Conservation (phyloP, 2,888 invertebrate genomes). For the Andrena marginata region DNA sequence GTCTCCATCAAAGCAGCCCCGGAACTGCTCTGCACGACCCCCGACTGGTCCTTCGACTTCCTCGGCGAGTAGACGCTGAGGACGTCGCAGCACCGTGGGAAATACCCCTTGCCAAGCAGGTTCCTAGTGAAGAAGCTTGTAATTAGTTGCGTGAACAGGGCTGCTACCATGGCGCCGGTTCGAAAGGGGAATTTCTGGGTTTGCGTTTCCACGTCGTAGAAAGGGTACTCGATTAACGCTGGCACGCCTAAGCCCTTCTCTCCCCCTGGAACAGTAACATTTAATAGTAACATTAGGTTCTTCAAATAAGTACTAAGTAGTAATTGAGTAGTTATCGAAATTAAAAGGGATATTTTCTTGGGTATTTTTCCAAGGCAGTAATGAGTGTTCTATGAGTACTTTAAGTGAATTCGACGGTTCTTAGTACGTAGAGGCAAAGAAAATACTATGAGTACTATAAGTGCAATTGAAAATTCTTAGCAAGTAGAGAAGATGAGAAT, state of each 20-base stretch:
- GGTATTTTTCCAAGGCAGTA: too few species aligned
- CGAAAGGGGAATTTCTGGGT: constrained; percentile 89
- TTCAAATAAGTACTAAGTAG: too few species aligned
- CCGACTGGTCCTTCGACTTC: constrained; percentile 80
- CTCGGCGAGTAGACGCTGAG: constrained; percentile 81
- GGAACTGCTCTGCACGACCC: constrained; percentile 82
- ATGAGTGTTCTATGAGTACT: too few species aligned
- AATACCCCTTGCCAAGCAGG: constrained; percentile 81
- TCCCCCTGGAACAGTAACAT: constrained; percentile 85
- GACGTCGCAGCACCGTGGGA: constrained; percentile 82
- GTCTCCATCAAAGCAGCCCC: constrained; percentile 82
- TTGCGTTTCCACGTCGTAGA: constrained; percentile 83
- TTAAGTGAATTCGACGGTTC: too few species aligned
- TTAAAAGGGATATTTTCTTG: too few species aligned
- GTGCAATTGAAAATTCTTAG: too few species aligned
- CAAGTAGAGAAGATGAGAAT: too few species aligned
- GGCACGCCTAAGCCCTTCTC: constrained; percentile 87
- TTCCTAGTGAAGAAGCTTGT: constrained; percentile 85
- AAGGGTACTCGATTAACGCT: constrained; percentile 87
- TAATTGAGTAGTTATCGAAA: too few species aligned
- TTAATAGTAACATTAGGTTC: constrained; percentile 15
- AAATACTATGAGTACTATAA: too few species aligned
- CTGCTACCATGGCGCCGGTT: constrained; percentile 88
- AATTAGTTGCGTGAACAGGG: constrained; percentile 85
- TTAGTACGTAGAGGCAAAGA: too few species aligned